Percentiles rank a stretch among this genome's conserved stretches.
phyloP scores from a whole-genome alignment of 2,113 vertebrate species.

The Prunella himalayana region DNA sequence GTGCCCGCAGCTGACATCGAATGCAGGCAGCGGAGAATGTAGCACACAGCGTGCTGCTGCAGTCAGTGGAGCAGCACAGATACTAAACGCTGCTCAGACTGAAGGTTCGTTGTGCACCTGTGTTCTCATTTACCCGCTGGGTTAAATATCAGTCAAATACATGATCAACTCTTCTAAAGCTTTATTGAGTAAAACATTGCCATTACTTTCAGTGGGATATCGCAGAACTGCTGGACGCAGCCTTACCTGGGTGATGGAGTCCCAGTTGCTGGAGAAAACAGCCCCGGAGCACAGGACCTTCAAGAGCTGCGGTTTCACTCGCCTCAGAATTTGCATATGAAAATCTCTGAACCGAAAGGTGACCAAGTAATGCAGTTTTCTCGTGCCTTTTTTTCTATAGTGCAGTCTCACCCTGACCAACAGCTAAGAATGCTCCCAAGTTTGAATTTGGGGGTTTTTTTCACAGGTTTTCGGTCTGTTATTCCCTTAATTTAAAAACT shows the following conservation, averaged over 20 bases:
- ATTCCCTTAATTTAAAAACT: not conserved
- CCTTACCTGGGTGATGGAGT: not conserved
- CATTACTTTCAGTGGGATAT: not conserved
- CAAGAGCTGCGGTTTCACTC: not conserved
- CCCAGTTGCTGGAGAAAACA: rapidly evolving
- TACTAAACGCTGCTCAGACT: rapidly evolving
- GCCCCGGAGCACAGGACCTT: not conserved
- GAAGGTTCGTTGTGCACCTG: not conserved
- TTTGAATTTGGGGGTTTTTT: not conserved
- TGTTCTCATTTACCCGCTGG: not conserved
- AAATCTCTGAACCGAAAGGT: not conserved
- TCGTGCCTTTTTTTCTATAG: not conserved
- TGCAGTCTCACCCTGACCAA: not conserved
- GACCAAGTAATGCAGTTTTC: not conserved
- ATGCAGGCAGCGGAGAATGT: rapidly evolving
- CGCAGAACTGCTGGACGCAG: rapidly evolving
- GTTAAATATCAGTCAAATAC: not conserved
- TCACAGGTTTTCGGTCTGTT: not conserved
- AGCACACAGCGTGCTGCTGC: rapidly evolving
- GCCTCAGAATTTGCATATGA: not conserved
- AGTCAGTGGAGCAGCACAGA: not conserved
- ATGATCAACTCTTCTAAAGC: too few species aligned
- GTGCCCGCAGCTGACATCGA: rapidly evolving
- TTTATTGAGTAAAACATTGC: not conserved
- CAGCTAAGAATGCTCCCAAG: rapidly evolving